Base-by-base conservation (phyloP, 2,888 invertebrate genomes). In the Drosophila aldrichi region DNA sequence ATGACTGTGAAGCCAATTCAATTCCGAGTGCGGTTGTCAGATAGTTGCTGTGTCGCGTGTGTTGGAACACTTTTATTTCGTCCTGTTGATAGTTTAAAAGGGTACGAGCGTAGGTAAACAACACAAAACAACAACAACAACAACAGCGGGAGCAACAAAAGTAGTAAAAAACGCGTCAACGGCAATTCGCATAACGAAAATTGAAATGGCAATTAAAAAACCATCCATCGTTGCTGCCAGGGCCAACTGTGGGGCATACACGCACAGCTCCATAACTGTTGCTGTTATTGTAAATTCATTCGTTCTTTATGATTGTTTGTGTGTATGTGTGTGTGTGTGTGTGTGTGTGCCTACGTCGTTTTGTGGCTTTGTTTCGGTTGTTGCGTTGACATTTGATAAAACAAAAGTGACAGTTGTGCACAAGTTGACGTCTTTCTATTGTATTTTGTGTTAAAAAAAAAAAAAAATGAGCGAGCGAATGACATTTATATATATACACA, bases 331-430 rank as follows among this genome's bases (percentile, higher is more conserved):
- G 29, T 40, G 29, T 54, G 58, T 43, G 48, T 51, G 55, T 59
- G 49, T 56, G 44, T 18, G 41, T 51, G 48, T 43, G 71, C 52
- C 64, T 60, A 74, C 70, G 88, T 77, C 82, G 77, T 86, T 88
- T 82, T 82, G 85, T 75, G 88, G 85, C 82, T 88, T 88, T 89
- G 88, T 88, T 87, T 89, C 87, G 87, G 89, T 87, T 87, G 79
- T 78, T 87, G 79, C 89, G 87, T 77, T 88, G 88, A 85, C 89
- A 88, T 89, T 87, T 88, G 88, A 89, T 79, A 88, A 89, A 89
- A 88, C 81, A 88, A 89, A 89, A 88, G 89, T 89, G 88, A 89
- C 88, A 88, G 82, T 88, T 88, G 87, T 72, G 79, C 81, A 77
- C 78, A 88, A 87, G 79, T 79, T 82, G 88, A 88, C 77, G 81